Conservation (phyloP, 2,888 invertebrate genomes). For the Prostheceraeus crozeri region DNA sequence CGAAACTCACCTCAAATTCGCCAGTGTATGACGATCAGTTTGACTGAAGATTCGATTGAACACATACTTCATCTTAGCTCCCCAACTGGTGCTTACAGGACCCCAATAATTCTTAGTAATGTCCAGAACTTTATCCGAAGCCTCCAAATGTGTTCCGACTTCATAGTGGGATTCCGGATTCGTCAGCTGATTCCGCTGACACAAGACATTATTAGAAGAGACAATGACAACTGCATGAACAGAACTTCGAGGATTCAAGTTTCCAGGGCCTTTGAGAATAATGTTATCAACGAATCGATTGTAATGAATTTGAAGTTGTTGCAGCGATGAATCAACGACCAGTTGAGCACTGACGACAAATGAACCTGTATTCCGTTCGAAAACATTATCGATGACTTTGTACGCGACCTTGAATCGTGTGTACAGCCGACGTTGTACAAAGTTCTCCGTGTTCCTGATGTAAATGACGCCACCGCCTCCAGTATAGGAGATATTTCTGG, state of each 20-base stretch:
- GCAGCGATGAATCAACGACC: constrained; percentile 75
- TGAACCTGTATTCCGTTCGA: constrained; percentile 75
- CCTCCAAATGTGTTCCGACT: constrained; percentile 84
- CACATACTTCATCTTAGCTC: constrained; percentile 32
- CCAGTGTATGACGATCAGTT: constrained; percentile 85
- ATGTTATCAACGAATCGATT: constrained; percentile 79
- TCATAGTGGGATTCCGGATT: constrained; percentile 85
- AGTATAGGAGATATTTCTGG: no score
- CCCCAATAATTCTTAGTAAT: constrained; percentile 91
- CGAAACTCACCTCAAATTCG: no score
- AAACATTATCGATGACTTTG: constrained; percentile 65
- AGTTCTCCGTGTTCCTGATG: constrained; percentile 67
- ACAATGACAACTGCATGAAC: constrained; percentile 86
- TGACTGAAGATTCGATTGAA: constrained; percentile 61
- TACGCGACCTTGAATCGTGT: constrained; percentile 50
- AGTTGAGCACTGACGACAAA: constrained; percentile 79
- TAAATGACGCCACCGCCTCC: constrained; percentile 77
- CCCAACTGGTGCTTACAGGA: constrained; percentile 41
- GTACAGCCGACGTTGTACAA: constrained; percentile 51
- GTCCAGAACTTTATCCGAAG: constrained; percentile 84
- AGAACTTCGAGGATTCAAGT: constrained; percentile 74
- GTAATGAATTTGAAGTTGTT: constrained; percentile 73
- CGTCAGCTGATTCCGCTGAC: constrained; percentile 80
- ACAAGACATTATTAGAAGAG: constrained; percentile 77
- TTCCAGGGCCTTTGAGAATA: not conserved